phyloP scores from a whole-genome alignment of 1,140 invertebrate species.

The Calosoma granatense region DNA sequence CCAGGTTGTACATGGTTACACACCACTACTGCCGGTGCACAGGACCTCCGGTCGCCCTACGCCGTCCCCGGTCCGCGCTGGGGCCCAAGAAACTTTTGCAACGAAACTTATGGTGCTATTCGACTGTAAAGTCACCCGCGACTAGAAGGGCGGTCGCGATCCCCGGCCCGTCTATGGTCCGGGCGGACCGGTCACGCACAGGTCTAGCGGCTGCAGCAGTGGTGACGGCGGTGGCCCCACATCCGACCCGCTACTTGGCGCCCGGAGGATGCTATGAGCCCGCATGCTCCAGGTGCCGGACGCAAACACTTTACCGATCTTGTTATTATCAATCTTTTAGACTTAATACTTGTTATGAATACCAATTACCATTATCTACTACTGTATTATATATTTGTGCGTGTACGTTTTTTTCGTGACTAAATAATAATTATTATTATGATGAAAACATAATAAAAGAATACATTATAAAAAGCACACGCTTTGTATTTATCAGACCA shows the following conservation, averaged over 20 bases:
- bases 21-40: too few species aligned
- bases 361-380: slow-evolving; percentile 23
- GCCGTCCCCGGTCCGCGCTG: slow-evolving; percentile 9
- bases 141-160: neutral
- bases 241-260: slow-evolving; percentile 3
- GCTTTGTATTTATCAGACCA: slow-evolving; percentile 1
- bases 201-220: too few species aligned
- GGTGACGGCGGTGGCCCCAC: neutral
- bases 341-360: slow-evolving; percentile 28
- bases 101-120: slow-evolving; percentile 8
- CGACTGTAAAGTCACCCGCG: slow-evolving; percentile 1
- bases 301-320: slow-evolving; percentile 24
- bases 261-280: slow-evolving; percentile 25
- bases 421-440: slow-evolving; percentile 22
- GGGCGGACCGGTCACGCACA: too few species aligned
- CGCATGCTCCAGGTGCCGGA: slow-evolving; percentile 18
- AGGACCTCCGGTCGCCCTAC: slow-evolving; percentile 19
- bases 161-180: neutral
- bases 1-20: too few species aligned
- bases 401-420: slow-evolving; percentile 31
- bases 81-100: slow-evolving; percentile 1
- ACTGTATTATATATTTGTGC: slow-evolving; percentile 36
- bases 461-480: slow-evolving; percentile 22
- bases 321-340: slow-evolving; percentile 28
- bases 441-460: slow-evolving; percentile 20